Conservation (phyloP, 2,113 vertebrate species). For the Accipiter cooperii region DNA sequence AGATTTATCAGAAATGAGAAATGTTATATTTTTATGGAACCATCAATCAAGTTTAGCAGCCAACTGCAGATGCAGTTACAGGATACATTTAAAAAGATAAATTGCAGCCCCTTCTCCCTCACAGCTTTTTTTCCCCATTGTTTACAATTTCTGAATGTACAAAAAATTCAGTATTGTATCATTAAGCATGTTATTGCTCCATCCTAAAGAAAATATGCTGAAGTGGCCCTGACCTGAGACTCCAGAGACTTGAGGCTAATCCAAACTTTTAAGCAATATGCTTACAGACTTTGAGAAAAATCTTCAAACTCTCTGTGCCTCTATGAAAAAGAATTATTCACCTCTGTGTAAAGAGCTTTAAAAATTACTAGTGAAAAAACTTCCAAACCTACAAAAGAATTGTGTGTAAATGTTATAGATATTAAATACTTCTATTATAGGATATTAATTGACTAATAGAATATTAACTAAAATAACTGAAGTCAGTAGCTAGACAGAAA, state of each 20-base stretch:
- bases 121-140: not conserved
- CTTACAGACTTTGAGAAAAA: not conserved
- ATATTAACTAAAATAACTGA: not conserved
- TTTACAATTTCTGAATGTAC: not conserved
- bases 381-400: not conserved
- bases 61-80: not conserved
- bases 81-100: not conserved
- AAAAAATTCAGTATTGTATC: not conserved
- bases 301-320: not conserved
- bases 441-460: not conserved
- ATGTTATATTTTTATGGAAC: not conserved
- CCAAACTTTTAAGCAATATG: slow-evolving; percentile 10
- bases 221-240: slow-evolving; percentile 16
- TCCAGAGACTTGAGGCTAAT: slow-evolving; percentile 5
- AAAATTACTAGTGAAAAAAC: not conserved
- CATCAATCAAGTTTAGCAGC: not conserved
- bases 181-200: not conserved
- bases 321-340: not conserved
- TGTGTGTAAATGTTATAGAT: not conserved
- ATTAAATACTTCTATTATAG: not conserved
- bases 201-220: slow-evolving; percentile 19
- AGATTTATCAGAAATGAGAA: not conserved
- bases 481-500: not conserved
- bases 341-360: not conserved
- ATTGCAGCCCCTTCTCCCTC: not conserved